Base-by-base conservation (phyloP, 2,113 vertebrate species). In the Amblyornis subalaris region DNA sequence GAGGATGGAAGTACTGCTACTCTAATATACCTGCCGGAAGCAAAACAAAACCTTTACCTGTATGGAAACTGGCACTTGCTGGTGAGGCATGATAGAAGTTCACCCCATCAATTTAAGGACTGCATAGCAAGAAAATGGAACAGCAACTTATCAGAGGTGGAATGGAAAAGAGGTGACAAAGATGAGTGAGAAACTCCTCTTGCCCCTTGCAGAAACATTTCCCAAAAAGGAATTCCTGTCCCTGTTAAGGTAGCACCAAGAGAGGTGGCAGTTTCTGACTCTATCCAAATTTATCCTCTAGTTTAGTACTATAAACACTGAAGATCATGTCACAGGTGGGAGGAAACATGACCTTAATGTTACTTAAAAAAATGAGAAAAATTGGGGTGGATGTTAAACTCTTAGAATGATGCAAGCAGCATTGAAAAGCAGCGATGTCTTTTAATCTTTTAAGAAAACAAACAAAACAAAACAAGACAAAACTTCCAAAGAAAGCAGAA, bases 1-100 rank as follows among this genome's bases (percentile, higher is more conserved):
- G 98, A 98, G 80, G 98, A 98, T 45, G 98, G 98, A 33, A 98
- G 98, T 22, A 98, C 89, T 7, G 98, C 98, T 51, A 98, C 94
- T 65, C 98, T 97, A 45, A 98, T 69, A 72, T 98, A 98, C 62
- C 98, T 98, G 97, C 51, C 45, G 22, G 87, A 73, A 90, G 84
- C 29, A 78, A 92, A 88, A 51, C 31, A 31, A 51, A 45, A 50
- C 4, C 40, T 55, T 85, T 60, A 91, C 78, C 44, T 11, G 20
- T 36, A 62, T 9, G 36, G 20, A 71, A 54, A 58, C 9, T n/a
- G 14, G 21, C 7, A 33, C 22, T 13, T 20, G 20, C 53, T 62
- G 44, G 24, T 53, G 45, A 82, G 3, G 4, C 21, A 2, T 7
- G 9, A 21, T 1, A n/a, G 36, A 81, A 81, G 40, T 40, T 48